Conservation (phyloP, 2,888 invertebrate species). For the Shargacucullia verbasci region DNA sequence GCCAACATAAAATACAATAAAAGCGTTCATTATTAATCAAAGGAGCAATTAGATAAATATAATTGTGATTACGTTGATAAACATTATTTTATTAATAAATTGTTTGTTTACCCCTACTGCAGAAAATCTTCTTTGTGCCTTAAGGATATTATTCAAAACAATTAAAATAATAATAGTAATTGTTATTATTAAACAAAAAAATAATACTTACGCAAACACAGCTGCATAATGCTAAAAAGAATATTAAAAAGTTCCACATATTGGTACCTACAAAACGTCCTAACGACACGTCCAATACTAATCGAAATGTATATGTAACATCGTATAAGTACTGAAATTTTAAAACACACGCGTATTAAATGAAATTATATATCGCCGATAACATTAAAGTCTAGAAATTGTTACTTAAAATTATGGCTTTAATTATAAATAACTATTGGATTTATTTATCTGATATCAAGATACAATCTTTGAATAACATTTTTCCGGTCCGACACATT, state of each 20-base stretch:
- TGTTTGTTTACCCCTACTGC: not conserved
- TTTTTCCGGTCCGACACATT: constrained; percentile 18
- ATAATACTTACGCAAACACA: constrained; percentile 32
- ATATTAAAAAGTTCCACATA: constrained; percentile 37
- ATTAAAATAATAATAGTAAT: not conserved
- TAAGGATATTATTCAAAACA: not conserved
- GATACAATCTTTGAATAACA: constrained; percentile 26
- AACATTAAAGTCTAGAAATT: constrained; percentile 26
- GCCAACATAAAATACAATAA: too few species aligned
- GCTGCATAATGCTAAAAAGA: constrained; percentile 39
- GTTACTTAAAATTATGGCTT: constrained; percentile 29
- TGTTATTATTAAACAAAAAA: not conserved
- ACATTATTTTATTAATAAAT: too few species aligned
- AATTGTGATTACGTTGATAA: too few species aligned
- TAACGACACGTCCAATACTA: constrained; percentile 35
- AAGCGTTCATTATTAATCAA: too few species aligned
- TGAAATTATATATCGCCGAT: constrained; percentile 37
- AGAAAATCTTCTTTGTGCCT: constrained; percentile 5
- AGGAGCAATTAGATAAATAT: too few species aligned
- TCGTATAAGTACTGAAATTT: constrained; percentile 40
- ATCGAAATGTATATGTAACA: constrained; percentile 24
- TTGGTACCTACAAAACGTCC: constrained; percentile 11
- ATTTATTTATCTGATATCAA: constrained; percentile 14
- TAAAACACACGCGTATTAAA: constrained; percentile 35
- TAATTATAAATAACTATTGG: constrained; percentile 26